Evolutionary conservation across 1,140 invertebrate species (phyloP).

Genomic region (Paramacrobiotus metropolitanus): DNA sequence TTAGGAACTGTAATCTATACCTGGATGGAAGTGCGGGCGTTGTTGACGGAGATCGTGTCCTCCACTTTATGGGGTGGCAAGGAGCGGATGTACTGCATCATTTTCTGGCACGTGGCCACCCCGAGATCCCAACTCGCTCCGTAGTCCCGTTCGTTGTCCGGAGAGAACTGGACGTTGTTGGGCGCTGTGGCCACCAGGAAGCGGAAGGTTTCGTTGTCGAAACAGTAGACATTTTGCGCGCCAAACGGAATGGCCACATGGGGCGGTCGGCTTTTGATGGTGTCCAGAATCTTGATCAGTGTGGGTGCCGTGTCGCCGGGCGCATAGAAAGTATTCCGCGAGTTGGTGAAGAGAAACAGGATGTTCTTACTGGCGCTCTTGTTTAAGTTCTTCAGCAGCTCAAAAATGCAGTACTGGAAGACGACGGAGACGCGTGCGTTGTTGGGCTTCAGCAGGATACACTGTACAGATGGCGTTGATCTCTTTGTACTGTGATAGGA

Average conservation of each 20-base stretch:
- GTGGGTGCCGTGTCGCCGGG: conserved; percentile 11
- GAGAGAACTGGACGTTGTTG: background rate
- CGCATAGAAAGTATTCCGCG: conserved; percentile 11
- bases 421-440: conserved; percentile 7
- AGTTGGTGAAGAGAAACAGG: conserved; percentile 13
- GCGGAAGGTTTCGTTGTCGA: conserved; percentile 12
- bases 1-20: too few species aligned
- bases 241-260: conserved; percentile 8
- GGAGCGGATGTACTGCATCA: background rate
- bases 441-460: conserved; percentile 13
- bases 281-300: conserved; percentile 6
- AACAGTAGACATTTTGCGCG: conserved; percentile 9
- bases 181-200: conserved; percentile 8
- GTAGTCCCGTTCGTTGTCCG: background rate
- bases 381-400: conserved; percentile 14
- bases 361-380: conserved; percentile 10
- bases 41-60: background rate
- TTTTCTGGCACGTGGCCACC: background rate
- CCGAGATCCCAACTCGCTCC: background rate
- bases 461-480: conserved; percentile 15
- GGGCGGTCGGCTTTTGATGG: background rate
- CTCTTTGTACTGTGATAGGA: conserved; percentile 10
- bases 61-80: background rate
- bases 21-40: background rate
- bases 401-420: conserved; percentile 13